Evolutionary conservation across 2,888 invertebrate species (phyloP).

Genomic region (Meiosimyza platycephala): DNA sequence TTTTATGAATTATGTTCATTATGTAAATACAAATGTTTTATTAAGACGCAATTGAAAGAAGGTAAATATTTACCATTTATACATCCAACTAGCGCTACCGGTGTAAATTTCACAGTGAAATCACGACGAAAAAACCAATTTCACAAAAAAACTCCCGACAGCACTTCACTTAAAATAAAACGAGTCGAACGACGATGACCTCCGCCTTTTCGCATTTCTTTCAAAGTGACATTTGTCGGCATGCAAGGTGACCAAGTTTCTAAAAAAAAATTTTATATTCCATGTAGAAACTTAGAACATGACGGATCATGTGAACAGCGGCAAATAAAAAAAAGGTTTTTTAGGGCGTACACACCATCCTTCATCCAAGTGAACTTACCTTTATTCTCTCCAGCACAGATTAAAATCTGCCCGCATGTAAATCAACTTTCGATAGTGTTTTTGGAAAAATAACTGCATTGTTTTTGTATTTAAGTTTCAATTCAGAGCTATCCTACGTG

Average conservation of each 20-base stretch:
- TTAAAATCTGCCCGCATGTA: too few species aligned
- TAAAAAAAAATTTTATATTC: not conserved
- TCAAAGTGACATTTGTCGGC: conserved; percentile 10
- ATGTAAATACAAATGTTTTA: not conserved
- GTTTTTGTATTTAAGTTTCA: too few species aligned
- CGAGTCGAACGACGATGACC: conserved; percentile 22
- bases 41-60: not conserved
- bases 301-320: too few species aligned
- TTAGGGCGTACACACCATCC: too few species aligned
- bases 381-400: too few species aligned
- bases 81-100: conserved; percentile 27
- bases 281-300: too few species aligned
- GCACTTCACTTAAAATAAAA: conserved; percentile 8
- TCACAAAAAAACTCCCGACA: conserved; percentile 2
- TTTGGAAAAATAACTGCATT: too few species aligned
- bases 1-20: conserved; percentile 10
- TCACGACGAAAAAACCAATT: not conserved
- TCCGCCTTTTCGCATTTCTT: conserved; percentile 23
- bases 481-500: too few species aligned
- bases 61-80: conserved; percentile 9
- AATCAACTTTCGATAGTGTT: too few species aligned
- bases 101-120: conserved; percentile 18
- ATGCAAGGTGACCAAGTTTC: not conserved
- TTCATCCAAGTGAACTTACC: too few species aligned
- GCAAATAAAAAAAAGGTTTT: too few species aligned